These are phyloP conservation scores for Amblyraja radiata DNA, from an alignment of 2,797 vertebrate genomes.

Conservation along the genomic window DNA sequence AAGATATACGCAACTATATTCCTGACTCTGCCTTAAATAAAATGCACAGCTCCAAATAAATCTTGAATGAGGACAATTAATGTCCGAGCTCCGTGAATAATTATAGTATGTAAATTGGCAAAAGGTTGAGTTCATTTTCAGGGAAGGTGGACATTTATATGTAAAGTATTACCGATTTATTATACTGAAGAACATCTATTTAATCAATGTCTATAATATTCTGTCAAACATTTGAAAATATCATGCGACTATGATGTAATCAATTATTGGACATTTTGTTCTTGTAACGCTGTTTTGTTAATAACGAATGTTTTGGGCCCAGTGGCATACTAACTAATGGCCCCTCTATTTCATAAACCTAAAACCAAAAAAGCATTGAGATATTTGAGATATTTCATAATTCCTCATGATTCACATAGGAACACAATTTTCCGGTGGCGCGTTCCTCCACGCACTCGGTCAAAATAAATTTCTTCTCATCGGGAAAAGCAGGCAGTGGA, in stretches of 20 bases:
- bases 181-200: neutral
- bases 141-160: neutral
- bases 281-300: neutral
- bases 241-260: neutral
- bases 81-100: neutral
- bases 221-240: neutral
- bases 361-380: neutral
- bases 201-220: neutral
- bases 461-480: constrained; percentile 19
- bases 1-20: neutral
- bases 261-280: neutral
- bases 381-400: neutral
- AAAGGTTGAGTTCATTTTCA: neutral
- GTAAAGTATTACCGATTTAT: neutral
- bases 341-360: neutral
- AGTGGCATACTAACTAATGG: neutral
- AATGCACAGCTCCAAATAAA: neutral
- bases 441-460: neutral
- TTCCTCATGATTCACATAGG: neutral
- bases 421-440: neutral
- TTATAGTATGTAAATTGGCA: neutral
- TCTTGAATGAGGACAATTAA: neutral
- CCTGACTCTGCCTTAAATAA: neutral
- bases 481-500: constrained; percentile 12
- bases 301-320: neutral